A percentile compares a stretch with the other conserved stretches of the same genome.
Evolutionary conservation across 2,113 vertebrate genomes (phyloP).

Genomic region (Sorex fumeus): DNA sequence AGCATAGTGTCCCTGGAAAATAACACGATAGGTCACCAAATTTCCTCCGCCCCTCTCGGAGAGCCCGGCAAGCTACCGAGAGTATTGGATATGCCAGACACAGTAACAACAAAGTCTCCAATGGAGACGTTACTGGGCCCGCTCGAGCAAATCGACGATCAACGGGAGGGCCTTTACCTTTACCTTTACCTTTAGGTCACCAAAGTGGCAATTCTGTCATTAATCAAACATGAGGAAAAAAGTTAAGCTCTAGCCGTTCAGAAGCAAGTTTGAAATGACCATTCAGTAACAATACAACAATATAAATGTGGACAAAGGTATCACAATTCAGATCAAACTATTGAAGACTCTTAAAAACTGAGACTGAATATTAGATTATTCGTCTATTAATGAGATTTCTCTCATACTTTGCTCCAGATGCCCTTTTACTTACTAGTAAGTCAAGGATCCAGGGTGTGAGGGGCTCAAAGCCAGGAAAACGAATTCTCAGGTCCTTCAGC

Average conservation of each 20-base stretch:
- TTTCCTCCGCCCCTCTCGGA: too few relatives aligned
- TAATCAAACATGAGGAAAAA: slow-evolving; percentile 41
- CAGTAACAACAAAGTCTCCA: too few relatives aligned
- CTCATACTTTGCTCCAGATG: neutral
- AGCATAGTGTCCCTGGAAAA: slow-evolving; percentile 94
- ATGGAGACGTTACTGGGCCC: too few relatives aligned
- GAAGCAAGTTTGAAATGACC: slow-evolving; percentile 32
- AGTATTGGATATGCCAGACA: too few relatives aligned
- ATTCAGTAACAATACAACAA: neutral
- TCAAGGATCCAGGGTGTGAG: slow-evolving; percentile 98
- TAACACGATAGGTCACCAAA: neutral
- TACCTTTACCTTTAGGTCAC: too few relatives aligned
- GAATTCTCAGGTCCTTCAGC: slow-evolving; percentile 95
- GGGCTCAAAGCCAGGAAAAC: slow-evolving; percentile 97
- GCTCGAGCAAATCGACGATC: too few relatives aligned
- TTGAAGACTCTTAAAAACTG: neutral
- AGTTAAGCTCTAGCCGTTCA: neutral
- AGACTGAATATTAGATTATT: neutral
- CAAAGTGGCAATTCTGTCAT: neutral
- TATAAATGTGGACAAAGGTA: neutral
- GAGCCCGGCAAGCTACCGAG: too few relatives aligned
- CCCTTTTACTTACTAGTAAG: slow-evolving; percentile 90
- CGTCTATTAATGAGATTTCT: neutral
- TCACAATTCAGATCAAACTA: neutral
- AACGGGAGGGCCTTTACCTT: too few relatives aligned